Evolutionary conservation across 2,113 vertebrate species (phyloP).

Genomic region (Lophius piscatorius): DNA sequence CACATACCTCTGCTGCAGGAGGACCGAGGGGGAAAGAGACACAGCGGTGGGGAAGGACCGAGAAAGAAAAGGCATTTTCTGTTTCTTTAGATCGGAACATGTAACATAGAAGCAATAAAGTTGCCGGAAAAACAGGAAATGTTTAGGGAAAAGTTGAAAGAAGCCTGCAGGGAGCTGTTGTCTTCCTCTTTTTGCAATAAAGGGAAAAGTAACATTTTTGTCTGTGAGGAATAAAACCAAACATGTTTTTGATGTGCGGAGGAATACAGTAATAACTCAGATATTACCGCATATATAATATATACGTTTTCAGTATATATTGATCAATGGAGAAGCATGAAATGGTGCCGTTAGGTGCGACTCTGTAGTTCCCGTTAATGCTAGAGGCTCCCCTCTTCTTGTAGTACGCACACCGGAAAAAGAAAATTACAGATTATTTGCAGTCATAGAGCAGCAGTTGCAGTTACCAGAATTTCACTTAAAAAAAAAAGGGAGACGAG

Average conservation of each 20-base stretch:
- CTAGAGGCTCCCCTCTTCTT: too few species aligned
- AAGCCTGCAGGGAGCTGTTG: constrained; percentile 5
- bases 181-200: constrained; percentile 19
- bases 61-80: neutral
- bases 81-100: constrained; percentile 9
- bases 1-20: constrained; percentile 60
- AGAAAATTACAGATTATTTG: too few species aligned
- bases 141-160: constrained; percentile 16
- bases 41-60: constrained; percentile 11
- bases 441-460: too few species aligned
- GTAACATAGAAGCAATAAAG: constrained; percentile 21
- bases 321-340: too few species aligned
- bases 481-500: too few species aligned
- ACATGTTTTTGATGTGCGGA: constrained; percentile 35
- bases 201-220: constrained; percentile 2
- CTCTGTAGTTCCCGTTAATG: too few species aligned
- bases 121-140: constrained; percentile 17
- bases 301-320: too few species aligned
- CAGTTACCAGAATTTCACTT: too few species aligned
- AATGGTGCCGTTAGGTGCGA: too few species aligned
- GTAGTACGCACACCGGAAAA: too few species aligned
- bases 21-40: constrained; percentile 24
- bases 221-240: neutral
- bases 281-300: too few species aligned
- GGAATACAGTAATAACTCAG: neutral